Base-by-base conservation (phyloP, 2,797 vertebrate genomes). In the Sciurus carolinensis region DNA sequence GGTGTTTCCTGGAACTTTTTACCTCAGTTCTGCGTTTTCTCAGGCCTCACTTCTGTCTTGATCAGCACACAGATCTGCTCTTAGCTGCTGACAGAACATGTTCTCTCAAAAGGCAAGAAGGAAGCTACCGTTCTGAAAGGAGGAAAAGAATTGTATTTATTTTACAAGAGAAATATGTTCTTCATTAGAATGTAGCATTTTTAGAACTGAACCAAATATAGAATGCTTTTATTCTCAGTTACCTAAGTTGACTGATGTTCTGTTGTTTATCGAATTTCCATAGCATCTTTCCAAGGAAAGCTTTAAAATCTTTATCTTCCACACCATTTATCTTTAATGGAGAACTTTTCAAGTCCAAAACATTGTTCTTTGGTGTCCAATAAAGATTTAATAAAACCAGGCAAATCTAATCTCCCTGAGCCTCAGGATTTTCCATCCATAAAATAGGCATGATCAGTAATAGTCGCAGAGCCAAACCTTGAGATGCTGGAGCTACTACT, bases 1-100 rank as follows among this genome's bases (percentile, higher is more conserved):
- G 54, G 50, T 83, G 75, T 90, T 97, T 98, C 97, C 98, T 95
- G 97, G 98, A 97, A 98, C 90, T 73, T 88, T 80, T 96, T 84
- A 96, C 97, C 97, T 97, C 95, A 94, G 77, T 75, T 96, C 87
- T 97, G 90, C 15, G 24, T 87, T 96, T 97, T 97, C 95, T 97
- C 97, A 96, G 92, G 91, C 80, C 94, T 94, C 82, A 44, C 64
- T 88, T 90, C 67, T 67, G 66, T 90, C 81, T 90, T 96, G 96
- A 97, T 98, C 97, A 92, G 83, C 90, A 79, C 83, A 67, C 39
- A 95, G 91, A 97, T 97, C 96, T 97, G 69, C 73, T 90, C 81
- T 96, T 42, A 85, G 86, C 73, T 91, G 92, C 87, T 92, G 77
- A 95, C 76, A 94, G 82, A 97, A 94, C 7, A 97, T 87, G 44